phyloP scores from a whole-genome alignment of 2,888 invertebrate species.

The Plagodis dolabraria region DNA sequence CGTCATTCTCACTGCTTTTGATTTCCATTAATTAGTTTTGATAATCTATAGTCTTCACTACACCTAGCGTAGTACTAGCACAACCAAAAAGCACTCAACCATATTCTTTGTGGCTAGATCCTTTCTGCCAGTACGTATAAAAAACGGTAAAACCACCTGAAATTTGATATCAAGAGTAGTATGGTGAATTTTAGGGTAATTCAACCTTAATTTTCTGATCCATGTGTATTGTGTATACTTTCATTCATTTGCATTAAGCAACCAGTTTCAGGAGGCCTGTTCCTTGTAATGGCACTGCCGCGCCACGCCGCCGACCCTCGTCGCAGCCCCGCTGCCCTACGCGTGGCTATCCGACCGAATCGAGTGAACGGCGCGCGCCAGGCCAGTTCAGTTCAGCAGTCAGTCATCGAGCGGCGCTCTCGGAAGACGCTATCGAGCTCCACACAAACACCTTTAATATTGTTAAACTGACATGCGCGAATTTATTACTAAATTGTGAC shows the following conservation, averaged over 20 bases:
- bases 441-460: constrained; percentile 44
- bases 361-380: constrained; percentile 50
- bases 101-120: no score
- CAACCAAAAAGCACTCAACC: no score
- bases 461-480: constrained; percentile 74
- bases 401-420: constrained; percentile 80
- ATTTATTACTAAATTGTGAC: constrained; percentile 68
- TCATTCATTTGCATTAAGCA: constrained; percentile 55
- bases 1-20: no score
- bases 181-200: no score
- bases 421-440: constrained; percentile 46
- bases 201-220: no score
- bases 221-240: constrained; percentile 35
- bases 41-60: no score
- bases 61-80: no score
- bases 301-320: constrained; percentile 40
- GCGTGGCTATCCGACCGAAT: constrained; percentile 52
- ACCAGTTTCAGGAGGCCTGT: constrained; percentile 45
- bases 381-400: constrained; percentile 43
- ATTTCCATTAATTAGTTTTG: no score
- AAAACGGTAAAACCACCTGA: no score
- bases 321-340: constrained; percentile 41
- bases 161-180: no score
- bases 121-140: no score
- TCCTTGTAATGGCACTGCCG: background rate